Base-by-base conservation (phyloP, 2,888 invertebrate genomes). In the Unio pictorum region DNA sequence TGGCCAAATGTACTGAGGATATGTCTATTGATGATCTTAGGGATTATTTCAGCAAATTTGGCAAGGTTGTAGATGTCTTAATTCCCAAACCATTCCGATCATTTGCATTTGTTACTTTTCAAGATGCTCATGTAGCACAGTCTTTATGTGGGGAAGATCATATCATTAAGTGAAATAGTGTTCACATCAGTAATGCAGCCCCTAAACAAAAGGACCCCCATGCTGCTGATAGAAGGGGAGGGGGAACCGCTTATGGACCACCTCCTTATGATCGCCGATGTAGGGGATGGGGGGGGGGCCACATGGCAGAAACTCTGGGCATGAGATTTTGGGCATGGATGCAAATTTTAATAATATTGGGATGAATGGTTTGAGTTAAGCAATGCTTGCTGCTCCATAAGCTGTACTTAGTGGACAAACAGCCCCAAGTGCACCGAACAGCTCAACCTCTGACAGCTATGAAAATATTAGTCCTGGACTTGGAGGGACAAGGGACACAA, bases 11-110 rank as follows among this genome's bases (percentile, higher is more conserved):
- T 89, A 96, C 96, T 56, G 97, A 97, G 92, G 96, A 96, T 88
- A 94, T 97, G 89, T 94, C 95, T 26, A 94, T 95, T 65, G 96
- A 96, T 82, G 96, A 96, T 90, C 93, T 98, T 70, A 93, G 95
- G 81, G 95, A 95, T 82, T 97, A 96, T 92, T 90, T 90, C 78
- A 93, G 94, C 68, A 95, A 95, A 91, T 96, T 93, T 91, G 97
- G 96, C 79, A 96, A 96, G 92, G 96, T 97, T 66, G 96, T 96
- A 63, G 97, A 98, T 92, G 97, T 97, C 66, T 98, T 97, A 92
- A 96, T 98, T 80, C 97, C 97, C 45, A 95, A 96, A 89, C 97
- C 97, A 70, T 97, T 97, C 91, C 83, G 92, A 67, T 90, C 90
- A 34, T 92, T 90, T 81, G 89, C 23, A 23, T 23, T 23, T 23